Conservation (phyloP, 2,113 vertebrate genomes). For the Phrynocephalus versicolor region DNA sequence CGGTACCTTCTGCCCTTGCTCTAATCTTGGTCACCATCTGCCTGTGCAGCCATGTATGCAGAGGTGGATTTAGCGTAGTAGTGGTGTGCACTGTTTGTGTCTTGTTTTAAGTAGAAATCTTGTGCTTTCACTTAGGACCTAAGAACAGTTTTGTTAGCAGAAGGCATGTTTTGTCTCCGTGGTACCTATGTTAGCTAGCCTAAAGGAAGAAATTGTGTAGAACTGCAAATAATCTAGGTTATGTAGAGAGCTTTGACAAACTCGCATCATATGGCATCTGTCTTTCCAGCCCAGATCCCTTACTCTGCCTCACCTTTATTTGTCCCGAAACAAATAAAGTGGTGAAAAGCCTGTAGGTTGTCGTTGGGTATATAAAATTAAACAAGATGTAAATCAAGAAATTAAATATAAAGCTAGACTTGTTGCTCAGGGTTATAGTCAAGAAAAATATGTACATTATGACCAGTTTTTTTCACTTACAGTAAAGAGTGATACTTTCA, state of each 20-base stretch:
- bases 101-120: conserved; percentile 16
- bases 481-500: too few relatives aligned
- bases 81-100: neutral
- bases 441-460: too few relatives aligned
- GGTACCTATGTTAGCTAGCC: neutral
- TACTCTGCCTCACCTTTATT: neutral
- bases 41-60: neutral
- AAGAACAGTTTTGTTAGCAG: neutral
- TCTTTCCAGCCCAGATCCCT: too few relatives aligned
- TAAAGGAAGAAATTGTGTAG: neutral
- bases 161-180: neutral
- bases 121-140: neutral
- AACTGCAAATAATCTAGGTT: neutral
- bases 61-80: neutral
- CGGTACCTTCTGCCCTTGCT: too few relatives aligned
- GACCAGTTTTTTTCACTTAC: too few relatives aligned
- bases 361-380: too few relatives aligned
- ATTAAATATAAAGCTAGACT: too few relatives aligned
- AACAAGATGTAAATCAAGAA: too few relatives aligned
- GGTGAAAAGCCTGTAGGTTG: too few relatives aligned
- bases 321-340: too few relatives aligned
- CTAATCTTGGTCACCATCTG: too few relatives aligned
- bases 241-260: neutral
- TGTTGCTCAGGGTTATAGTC: too few relatives aligned
- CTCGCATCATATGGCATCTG: neutral